A percentile compares a stretch with the other conserved stretches of the same genome.
phyloP scores from a whole-genome alignment of 2,113 vertebrate genomes.

The Rana temporaria region DNA sequence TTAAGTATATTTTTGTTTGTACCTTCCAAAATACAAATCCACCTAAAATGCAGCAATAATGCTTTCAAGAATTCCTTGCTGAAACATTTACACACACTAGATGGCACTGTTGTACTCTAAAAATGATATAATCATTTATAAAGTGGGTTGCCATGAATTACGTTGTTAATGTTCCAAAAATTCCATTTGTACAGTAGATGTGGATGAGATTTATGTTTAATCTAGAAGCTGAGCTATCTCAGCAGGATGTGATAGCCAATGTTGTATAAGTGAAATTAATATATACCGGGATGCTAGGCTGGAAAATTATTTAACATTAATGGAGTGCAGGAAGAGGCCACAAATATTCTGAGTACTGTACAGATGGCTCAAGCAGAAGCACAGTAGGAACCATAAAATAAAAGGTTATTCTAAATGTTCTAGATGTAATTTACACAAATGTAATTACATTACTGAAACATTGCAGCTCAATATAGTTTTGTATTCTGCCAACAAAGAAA shows the following conservation, averaged over 20 bases:
- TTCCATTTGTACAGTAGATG: conserved; percentile 43
- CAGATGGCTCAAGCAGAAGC: conserved; percentile 17
- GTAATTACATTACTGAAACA: background rate
- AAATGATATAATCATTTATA: background rate
- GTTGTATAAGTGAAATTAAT: conserved; percentile 33
- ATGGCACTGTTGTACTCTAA: conserved; percentile 29
- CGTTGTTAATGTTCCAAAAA: conserved; percentile 33
- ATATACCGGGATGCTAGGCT: conserved; percentile 36
- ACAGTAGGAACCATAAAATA: background rate
- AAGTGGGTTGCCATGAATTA: conserved; percentile 11
- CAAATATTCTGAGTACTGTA: conserved; percentile 1
- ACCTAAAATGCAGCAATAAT: too few species aligned
- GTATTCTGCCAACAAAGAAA: background rate
- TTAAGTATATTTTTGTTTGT: too few species aligned
- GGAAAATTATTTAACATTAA: conserved; percentile 39
- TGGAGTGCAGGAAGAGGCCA: conserved; percentile 7
- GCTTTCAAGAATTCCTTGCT: background rate
- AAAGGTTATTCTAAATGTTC: background rate
- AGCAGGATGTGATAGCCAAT: conserved; percentile 39
- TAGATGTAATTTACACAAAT: background rate
- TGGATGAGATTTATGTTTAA: conserved; percentile 45
- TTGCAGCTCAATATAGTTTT: background rate
- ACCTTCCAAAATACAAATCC: too few species aligned
- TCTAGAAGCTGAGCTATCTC: conserved; percentile 42
- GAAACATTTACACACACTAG: background rate